phyloP scores from a whole-genome alignment of 2,888 invertebrate genomes.

The Lissonota sp. region DNA sequence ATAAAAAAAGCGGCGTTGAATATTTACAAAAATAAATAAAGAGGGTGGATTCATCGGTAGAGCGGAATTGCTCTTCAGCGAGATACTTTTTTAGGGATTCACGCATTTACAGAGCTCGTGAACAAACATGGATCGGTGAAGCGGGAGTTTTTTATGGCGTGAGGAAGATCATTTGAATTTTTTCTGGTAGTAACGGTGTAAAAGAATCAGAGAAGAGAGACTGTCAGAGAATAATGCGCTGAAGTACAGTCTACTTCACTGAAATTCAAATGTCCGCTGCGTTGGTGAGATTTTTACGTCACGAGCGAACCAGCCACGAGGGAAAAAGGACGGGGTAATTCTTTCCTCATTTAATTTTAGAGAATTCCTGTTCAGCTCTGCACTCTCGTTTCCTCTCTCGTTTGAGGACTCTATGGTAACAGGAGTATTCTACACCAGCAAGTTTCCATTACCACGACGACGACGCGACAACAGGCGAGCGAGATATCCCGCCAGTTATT shows the following conservation, averaged over 20 bases:
- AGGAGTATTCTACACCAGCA: conserved; percentile 10
- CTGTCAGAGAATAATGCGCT: conserved; percentile 27
- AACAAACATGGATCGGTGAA: conserved; percentile 32
- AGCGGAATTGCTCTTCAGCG: conserved; percentile 32
- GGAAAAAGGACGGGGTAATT: conserved; percentile 41
- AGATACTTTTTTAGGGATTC: conserved; percentile 22
- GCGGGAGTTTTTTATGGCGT: conserved; percentile 21
- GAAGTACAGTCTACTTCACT: conserved; percentile 1
- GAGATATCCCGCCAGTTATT: conserved; percentile 67
- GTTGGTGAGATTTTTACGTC: conserved; percentile 42
- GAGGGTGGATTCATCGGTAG: conserved; percentile 42
- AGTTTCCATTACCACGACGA: conserved; percentile 51
- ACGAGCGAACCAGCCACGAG: conserved; percentile 16
- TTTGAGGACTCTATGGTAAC: neutral
- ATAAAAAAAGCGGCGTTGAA: conserved; percentile 15
- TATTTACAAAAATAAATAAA: conserved; percentile 44
- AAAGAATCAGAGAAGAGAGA: neutral
- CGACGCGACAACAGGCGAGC: conserved; percentile 22
- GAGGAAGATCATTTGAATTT: conserved; percentile 35
- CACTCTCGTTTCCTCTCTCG: conserved; percentile 8
- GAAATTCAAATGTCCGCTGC: conserved; percentile 31
- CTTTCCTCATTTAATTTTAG: conserved; percentile 62
- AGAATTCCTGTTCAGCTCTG: conserved; percentile 49
- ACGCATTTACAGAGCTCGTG: conserved; percentile 17
- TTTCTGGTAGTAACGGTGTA: neutral